Base-by-base conservation (phyloP, 2,888 invertebrate genomes). In the Nomada hirtipes region DNA sequence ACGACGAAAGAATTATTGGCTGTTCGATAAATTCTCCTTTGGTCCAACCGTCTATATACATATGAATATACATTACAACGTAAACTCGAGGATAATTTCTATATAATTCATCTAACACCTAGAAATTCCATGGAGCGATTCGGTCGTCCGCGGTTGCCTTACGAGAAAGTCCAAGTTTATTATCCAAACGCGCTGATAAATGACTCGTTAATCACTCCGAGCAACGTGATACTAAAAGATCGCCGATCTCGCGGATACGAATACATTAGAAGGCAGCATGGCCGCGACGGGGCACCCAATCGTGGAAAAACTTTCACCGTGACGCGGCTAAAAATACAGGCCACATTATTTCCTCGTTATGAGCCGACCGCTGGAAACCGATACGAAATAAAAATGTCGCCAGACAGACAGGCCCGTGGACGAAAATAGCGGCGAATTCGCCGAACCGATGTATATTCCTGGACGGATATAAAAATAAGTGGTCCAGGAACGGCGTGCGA, bases 281-380 rank as follows among this genome's bases (percentile, higher is more conserved):
- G 29, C 57, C 60, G 26, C 53, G 15, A 11, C n/a, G 26, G 20
- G 42, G 44, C 63, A 64, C 36, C 65, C 76, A 44, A 82, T 71
- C 82, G 53, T 42, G 83, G 83, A 76, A 83, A 76, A 76, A 83
- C 82, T 82, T 82, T 83, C 83, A 83, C 83, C 82, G 20, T 29
- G 80, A 23, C 74, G 55, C 50, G 65, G 71, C 63, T 80, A 80
- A 80, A 83, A 83, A 83, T 82, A 82, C 76, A 50, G 13, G 44
- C 55, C 64, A 76, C 70, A 47, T 82, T 83, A 83, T 83, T 82
- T 76, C 68, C 64, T 59, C 67, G 76, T 64, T 65, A 68, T 18
- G 53, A 67, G 59, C 23, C 68, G 61, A 61, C 36, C n/a, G 44
- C 50, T 63, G 36, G 57, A 47, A 57, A 67, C 26, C 23, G 57